Evolutionary conservation across 2,113 vertebrate species (phyloP).

Genomic region (Chamaea fasciata): DNA sequence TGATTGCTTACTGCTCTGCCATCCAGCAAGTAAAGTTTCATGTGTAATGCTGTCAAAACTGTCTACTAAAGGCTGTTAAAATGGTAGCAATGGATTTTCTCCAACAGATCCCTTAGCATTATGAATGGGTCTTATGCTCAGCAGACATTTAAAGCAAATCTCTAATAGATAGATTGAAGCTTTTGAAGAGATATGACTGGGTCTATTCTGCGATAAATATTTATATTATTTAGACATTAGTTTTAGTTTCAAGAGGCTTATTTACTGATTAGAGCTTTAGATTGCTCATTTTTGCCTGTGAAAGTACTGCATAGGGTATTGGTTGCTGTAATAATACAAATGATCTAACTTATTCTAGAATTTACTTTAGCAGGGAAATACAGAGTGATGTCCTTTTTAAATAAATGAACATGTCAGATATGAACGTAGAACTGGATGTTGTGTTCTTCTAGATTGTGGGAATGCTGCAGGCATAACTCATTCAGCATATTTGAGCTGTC

Average conservation of each 20-base stretch:
- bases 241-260: background rate
- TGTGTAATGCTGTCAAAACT: background rate
- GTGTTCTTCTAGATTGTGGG: background rate
- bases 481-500: background rate
- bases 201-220: background rate
- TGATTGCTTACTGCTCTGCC: background rate
- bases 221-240: background rate
- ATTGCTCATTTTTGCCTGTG: background rate
- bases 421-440: background rate
- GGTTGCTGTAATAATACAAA: background rate
- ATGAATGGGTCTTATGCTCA: background rate
- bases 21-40: background rate
- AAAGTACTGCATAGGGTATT: background rate
- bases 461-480: background rate
- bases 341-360: background rate
- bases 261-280: background rate
- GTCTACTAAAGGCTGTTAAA: background rate
- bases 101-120: background rate
- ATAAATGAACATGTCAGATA: background rate
- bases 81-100: background rate
- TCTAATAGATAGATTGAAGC: background rate
- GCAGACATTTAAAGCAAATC: background rate
- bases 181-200: background rate
- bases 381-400: background rate
- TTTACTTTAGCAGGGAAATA: background rate